phyloP scores from a whole-genome alignment of 2,888 invertebrate species.

The Chymomyza amoena region DNA sequence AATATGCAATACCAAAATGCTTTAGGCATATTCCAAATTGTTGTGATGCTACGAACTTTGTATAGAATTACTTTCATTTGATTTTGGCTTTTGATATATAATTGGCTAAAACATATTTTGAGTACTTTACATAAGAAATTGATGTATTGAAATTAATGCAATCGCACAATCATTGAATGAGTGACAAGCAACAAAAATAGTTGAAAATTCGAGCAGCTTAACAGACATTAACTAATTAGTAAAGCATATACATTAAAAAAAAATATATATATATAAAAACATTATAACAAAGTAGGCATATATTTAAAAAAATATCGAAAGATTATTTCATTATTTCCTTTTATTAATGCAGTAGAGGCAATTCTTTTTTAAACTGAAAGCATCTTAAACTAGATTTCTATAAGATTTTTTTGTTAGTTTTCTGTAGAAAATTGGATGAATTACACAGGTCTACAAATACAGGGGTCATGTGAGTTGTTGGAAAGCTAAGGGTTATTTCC shows the following conservation, averaged over 20 bases:
- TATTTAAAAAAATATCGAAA: neutral
- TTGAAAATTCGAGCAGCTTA: constrained; percentile 23
- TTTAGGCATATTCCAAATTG: neutral
- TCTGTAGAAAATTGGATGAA: too few relatives aligned
- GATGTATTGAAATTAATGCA: constrained; percentile 56
- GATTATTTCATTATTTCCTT: neutral
- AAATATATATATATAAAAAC: neutral
- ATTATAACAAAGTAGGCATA: neutral
- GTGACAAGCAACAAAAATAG: constrained; percentile 43
- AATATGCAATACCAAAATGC: neutral
- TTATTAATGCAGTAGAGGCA: neutral
- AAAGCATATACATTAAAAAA: constrained; percentile 2
- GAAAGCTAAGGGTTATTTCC: too few relatives aligned
- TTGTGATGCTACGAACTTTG: neutral
- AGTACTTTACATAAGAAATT: constrained; percentile 5
- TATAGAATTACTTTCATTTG: neutral
- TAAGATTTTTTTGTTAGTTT: too few relatives aligned
- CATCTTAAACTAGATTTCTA: too few relatives aligned
- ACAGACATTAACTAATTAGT: constrained; percentile 19
- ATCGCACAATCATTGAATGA: constrained; percentile 72
- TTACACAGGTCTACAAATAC: too few relatives aligned
- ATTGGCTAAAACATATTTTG: neutral
- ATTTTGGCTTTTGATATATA: neutral
- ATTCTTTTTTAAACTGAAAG: too few relatives aligned
- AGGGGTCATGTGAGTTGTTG: too few relatives aligned